Percentiles rank a stretch among this genome's conserved stretches.
Evolutionary conservation across 2,113 vertebrate species (phyloP).

Genomic region (Clarias magur): DNA sequence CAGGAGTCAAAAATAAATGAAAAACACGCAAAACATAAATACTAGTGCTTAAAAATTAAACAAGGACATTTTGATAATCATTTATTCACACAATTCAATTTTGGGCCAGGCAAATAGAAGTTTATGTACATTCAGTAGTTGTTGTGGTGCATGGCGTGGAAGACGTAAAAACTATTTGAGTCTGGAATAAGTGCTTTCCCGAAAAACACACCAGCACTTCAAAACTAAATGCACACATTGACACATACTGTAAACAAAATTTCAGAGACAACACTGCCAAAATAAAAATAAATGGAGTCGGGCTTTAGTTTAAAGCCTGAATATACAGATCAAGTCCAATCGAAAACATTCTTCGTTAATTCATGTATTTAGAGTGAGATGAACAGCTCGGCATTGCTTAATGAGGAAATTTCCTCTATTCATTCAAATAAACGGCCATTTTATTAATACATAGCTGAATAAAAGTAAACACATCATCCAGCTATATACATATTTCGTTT

Average conservation of each 20-base stretch:
- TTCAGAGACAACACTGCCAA: constrained; percentile 13
- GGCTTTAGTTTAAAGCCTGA: constrained; percentile 11
- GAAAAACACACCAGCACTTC: constrained; percentile 20
- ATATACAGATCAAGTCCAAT: constrained; percentile 2
- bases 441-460: neutral
- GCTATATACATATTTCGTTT: neutral
- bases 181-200: constrained; percentile 52
- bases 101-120: constrained; percentile 62
- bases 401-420: neutral
- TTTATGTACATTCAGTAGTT: constrained; percentile 69
- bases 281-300: neutral
- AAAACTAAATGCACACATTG: constrained; percentile 29
- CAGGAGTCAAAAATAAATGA: constrained; percentile 35
- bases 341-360: neutral
- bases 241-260: constrained; percentile 38
- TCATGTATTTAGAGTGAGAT: neutral
- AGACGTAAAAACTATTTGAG: constrained; percentile 59
- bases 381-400: neutral
- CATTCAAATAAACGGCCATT: neutral
- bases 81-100: constrained; percentile 68
- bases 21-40: constrained; percentile 19
- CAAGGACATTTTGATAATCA: constrained; percentile 43
- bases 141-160: constrained; percentile 57
- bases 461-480: neutral
- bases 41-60: constrained; percentile 23